Conservation (phyloP, 2,888 invertebrate species). For the Hemicrepidius hirtus region DNA sequence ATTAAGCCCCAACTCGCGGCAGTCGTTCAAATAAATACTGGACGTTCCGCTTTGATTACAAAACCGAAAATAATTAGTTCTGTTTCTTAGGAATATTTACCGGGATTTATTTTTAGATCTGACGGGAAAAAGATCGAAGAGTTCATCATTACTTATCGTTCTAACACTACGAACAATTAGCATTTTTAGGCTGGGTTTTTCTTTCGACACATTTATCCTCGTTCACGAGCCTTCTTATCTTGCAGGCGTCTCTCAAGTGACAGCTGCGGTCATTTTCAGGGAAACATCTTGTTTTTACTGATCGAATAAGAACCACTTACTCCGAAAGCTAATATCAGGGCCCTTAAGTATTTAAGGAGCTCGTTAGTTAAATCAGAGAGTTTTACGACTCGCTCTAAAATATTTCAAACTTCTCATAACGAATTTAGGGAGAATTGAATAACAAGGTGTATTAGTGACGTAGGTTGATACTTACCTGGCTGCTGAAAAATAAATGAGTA, state of each 20-base stretch:
- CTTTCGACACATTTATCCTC: constrained; percentile 17
- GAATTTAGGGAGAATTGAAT: not conserved
- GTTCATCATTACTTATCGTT: not conserved
- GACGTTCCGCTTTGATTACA: constrained; percentile 8
- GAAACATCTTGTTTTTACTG: constrained; percentile 19
- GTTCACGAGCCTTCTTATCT: constrained; percentile 1
- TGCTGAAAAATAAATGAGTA: not conserved
- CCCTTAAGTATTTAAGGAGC: not conserved
- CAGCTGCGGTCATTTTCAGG: constrained; percentile 21
- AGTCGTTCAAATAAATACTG: constrained; percentile 16
- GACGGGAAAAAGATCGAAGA: no score
- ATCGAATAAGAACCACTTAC: constrained; percentile 5
- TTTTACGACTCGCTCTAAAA: not conserved
- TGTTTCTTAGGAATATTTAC: not conserved
- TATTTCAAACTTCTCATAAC: not conserved
- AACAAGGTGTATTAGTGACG: no score
- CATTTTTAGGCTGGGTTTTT: not conserved
- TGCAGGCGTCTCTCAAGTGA: constrained; percentile 4
- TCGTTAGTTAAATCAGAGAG: constrained; percentile 14
- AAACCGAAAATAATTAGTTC: constrained; percentile 19
- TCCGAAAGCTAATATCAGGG: constrained; percentile 14
- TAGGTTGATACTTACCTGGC: no score
- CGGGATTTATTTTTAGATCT: not conserved
- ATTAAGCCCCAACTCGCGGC: constrained; percentile 8
- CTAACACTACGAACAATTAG: not conserved